Conservation (phyloP, 2,797 vertebrate genomes). For the Lophius americanus region DNA sequence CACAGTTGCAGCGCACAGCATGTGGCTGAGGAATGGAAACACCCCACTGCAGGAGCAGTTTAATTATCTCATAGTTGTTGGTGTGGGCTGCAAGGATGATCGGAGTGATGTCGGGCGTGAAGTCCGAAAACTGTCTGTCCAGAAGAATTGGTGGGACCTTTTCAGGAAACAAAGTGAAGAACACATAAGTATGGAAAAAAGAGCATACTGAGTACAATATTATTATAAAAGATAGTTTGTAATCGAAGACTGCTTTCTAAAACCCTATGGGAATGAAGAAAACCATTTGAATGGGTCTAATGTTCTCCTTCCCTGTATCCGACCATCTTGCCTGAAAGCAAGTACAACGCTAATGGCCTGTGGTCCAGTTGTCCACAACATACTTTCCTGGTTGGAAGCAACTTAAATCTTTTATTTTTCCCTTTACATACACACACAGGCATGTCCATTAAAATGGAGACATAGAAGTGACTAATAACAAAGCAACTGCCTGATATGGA, state of each 20-base stretch:
- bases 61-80: conserved; percentile 98
- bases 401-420: conserved; percentile 5
- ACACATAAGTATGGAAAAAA: conserved; percentile 7
- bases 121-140: conserved; percentile 96
- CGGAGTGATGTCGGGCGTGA: conserved; percentile 96
- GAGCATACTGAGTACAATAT: not conserved
- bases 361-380: too few relatives aligned
- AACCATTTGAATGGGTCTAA: conserved; percentile 28
- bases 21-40: conserved; percentile 95
- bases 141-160: conserved; percentile 93
- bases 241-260: conserved; percentile 21
- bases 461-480: not conserved
- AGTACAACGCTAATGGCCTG: not conserved
- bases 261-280: conserved; percentile 2
- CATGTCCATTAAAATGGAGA: too few relatives aligned
- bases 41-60: conserved; percentile 93
- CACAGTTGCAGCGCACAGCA: conserved; percentile 93
- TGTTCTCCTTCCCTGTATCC: conserved; percentile 39
- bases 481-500: not conserved
- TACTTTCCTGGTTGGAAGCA: too few relatives aligned
- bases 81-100: conserved; percentile 98
- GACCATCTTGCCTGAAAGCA: conserved; percentile 30
- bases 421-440: not conserved
- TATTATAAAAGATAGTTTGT: conserved; percentile 3
- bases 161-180: conserved; percentile 11